phyloP scores from a whole-genome alignment of 2,797 vertebrate genomes.

The Sebastes wilsoni region DNA sequence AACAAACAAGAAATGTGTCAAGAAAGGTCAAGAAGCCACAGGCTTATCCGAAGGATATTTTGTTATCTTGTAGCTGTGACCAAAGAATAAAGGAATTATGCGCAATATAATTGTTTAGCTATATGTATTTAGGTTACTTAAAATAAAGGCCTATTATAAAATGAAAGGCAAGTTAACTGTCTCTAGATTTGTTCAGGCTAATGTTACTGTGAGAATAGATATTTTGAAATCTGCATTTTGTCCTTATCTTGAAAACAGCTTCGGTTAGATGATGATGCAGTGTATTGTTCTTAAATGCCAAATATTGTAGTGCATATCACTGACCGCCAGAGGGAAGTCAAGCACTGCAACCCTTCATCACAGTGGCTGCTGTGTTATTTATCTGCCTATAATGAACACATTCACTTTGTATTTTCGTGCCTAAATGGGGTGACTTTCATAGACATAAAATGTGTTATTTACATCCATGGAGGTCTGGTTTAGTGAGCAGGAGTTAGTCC shows the following conservation, averaged over 20 bases:
- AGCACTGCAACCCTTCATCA: not conserved
- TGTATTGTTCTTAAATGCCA: not conserved
- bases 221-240: not conserved
- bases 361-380: not conserved
- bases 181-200: not conserved
- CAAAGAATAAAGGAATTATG: not conserved
- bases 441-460: not conserved
- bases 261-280: not conserved
- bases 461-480: not conserved
- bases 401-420: not conserved
- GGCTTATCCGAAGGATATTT: not conserved
- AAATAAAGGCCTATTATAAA: not conserved
- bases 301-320: not conserved
- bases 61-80: not conserved
- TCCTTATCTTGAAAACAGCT: not conserved
- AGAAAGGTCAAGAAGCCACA: too few species aligned
- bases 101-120: too few species aligned
- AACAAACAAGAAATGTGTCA: too few species aligned
- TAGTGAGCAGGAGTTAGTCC: not conserved
- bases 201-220: not conserved
- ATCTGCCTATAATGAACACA: not conserved
- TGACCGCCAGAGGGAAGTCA: conserved; percentile 45
- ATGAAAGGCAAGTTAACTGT: too few species aligned
- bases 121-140: not conserved
- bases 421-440: not conserved